These are phyloP conservation scores for Carterocephalus palaemon DNA, from an alignment of 2,888 invertebrate species.

Conservation along the genomic window DNA sequence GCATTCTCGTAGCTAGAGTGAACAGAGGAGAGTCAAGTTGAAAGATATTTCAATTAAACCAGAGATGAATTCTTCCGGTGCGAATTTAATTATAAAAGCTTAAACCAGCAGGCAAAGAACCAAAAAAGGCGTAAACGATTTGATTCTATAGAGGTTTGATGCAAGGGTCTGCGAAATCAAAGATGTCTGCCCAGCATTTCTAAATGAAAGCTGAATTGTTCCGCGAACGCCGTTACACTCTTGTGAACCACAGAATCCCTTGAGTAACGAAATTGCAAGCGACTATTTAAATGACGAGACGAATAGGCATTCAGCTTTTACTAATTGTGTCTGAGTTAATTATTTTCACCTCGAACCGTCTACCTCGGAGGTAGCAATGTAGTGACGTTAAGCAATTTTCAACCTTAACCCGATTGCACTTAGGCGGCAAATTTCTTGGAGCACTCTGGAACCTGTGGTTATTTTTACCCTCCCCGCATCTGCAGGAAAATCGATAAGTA, in stretches of 20 bases:
- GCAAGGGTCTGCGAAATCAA: constrained; percentile 10
- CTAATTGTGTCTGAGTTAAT: constrained; percentile 45
- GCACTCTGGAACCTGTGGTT: constrained; percentile 27
- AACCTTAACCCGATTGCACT: constrained; percentile 28
- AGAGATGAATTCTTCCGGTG: too few relatives aligned
- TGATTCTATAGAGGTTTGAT: not conserved
- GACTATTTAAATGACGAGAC: constrained; percentile 17
- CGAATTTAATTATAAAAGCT: too few relatives aligned
- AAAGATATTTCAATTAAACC: too few relatives aligned
- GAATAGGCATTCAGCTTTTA: constrained; percentile 28
- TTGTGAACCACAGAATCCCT: constrained; percentile 13
- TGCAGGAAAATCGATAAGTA: constrained; percentile 52
- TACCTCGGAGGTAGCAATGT: constrained; percentile 15
- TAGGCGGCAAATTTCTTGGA: constrained; percentile 29
- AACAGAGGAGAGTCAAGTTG: too few relatives aligned
- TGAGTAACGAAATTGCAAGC: constrained; percentile 17
- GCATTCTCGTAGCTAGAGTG: too few relatives aligned
- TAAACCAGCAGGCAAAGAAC: too few relatives aligned
- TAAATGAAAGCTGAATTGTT: constrained; percentile 5
- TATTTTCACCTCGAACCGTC: constrained; percentile 38
- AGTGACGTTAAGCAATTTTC: not conserved
- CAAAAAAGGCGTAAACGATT: not conserved
- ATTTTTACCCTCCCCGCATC: constrained; percentile 49
- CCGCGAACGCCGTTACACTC: constrained; percentile 3
- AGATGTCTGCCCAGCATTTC: constrained; percentile 20